Evolutionary conservation across 1,140 invertebrate species (phyloP).

Genomic region (Macrocentrus cingulum): DNA sequence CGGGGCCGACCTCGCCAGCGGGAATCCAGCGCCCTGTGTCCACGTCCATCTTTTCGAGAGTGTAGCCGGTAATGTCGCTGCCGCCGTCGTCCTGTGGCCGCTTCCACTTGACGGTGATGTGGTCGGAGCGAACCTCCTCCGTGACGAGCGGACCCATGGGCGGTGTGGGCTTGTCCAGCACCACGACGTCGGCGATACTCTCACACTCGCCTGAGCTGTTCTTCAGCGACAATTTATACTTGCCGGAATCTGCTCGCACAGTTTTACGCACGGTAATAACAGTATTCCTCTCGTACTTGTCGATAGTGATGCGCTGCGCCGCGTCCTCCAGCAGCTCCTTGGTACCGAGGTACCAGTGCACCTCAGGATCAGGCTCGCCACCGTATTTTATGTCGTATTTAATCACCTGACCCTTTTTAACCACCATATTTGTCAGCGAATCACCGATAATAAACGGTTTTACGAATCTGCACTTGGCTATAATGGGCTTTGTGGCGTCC

Average conservation of each 20-base stretch:
- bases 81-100: conserved; percentile 94
- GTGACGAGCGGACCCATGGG: conserved; percentile 85
- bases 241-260: conserved; percentile 84
- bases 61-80: conserved; percentile 89
- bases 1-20: conserved; percentile 84
- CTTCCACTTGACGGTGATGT: conserved; percentile 94
- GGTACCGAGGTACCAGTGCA: conserved; percentile 76
- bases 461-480: conserved; percentile 93
- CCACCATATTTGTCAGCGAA: conserved; percentile 79
- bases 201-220: conserved; percentile 86
- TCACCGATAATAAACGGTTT: conserved; percentile 92
- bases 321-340: conserved; percentile 73
- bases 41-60: conserved; percentile 95
- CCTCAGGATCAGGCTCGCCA: conserved; percentile 91
- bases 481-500: conserved; percentile 90
- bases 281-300: conserved; percentile 88
- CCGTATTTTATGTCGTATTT: conserved; percentile 92
- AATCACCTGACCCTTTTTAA: conserved; percentile 92
- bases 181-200: conserved; percentile 81
- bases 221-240: conserved; percentile 81
- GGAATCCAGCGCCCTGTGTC: conserved; percentile 91
- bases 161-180: conserved; percentile 83
- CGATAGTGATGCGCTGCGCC: conserved; percentile 76
- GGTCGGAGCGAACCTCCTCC: conserved; percentile 85
- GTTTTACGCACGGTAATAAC: conserved; percentile 86